Conservation (phyloP, 2,113 vertebrate genomes). For the Raphicerus campestris region DNA sequence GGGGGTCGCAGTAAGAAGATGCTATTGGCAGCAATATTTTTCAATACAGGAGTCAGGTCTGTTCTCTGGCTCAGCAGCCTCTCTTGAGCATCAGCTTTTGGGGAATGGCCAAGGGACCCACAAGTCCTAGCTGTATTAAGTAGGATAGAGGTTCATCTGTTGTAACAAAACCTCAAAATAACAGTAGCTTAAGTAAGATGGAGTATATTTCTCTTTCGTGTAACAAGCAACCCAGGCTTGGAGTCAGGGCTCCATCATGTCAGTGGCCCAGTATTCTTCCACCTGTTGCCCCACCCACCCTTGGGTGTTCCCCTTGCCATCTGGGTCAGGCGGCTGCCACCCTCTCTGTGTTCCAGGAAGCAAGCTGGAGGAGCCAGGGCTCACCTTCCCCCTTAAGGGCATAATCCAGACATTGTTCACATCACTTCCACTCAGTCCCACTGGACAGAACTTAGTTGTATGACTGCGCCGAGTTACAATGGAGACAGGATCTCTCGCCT, state of each 20-base stretch:
- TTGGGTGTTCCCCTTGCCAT: not conserved
- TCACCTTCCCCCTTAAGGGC: not conserved
- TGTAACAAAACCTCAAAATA: not conserved
- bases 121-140: not conserved
- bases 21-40: not conserved
- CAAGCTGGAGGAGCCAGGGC: not conserved
- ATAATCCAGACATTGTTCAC: not conserved
- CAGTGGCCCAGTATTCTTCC: not conserved
- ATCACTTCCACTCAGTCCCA: not conserved
- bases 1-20: not conserved
- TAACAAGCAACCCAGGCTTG: not conserved
- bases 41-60: not conserved
- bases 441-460: not conserved
- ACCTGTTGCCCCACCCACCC: not conserved
- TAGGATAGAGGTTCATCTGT: not conserved
- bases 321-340: not conserved
- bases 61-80: not conserved
- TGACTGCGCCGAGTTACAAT: fast-evolving
- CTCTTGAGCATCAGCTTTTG: not conserved
- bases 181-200: not conserved
- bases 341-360: not conserved
- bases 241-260: not conserved
- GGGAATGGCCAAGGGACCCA: not conserved
- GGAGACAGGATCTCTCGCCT: too few species aligned
- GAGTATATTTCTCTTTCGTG: not conserved